Conservation (phyloP, 2,797 vertebrate genomes). For the Ara ararauna region DNA sequence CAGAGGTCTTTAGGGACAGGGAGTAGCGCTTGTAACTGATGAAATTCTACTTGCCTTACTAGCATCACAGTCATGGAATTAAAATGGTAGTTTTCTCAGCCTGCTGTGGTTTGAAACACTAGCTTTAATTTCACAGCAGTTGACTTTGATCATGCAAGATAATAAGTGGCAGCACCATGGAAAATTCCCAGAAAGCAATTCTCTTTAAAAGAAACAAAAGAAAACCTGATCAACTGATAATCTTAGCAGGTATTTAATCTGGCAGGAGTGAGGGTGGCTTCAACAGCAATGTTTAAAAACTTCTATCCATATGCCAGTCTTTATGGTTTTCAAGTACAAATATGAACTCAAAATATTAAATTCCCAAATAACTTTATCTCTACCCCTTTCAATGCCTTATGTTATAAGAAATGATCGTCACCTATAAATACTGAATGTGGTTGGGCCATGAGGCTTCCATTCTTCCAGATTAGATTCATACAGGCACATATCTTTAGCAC, state of each 20-base stretch:
- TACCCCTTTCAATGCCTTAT: background rate
- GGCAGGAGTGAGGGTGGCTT: slow-evolving; percentile 16
- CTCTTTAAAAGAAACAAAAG: slow-evolving; percentile 67
- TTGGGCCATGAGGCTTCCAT: background rate
- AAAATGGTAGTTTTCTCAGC: slow-evolving; percentile 42
- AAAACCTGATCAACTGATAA: slow-evolving; percentile 69
- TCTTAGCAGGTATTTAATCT: slow-evolving; percentile 69
- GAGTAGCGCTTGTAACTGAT: background rate
- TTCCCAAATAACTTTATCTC: background rate
- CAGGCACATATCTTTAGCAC: background rate
- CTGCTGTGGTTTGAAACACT: slow-evolving; percentile 58
- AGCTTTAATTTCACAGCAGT: slow-evolving; percentile 63
- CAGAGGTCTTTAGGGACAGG: background rate
- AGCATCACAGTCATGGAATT: slow-evolving; percentile 1
- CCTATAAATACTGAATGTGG: background rate
- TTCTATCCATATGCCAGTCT: background rate
- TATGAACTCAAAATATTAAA: background rate
- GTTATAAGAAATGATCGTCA: background rate
- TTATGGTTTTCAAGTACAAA: slow-evolving; percentile 36
- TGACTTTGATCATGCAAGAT: slow-evolving; percentile 58
- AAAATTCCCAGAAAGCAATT: slow-evolving; percentile 64
- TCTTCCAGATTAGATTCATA: background rate
- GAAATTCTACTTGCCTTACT: slow-evolving; percentile 49
- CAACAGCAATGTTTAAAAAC: slow-evolving; percentile 48
- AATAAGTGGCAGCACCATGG: slow-evolving; percentile 43